Percentiles rank a stretch among this genome's conserved stretches.
phyloP scores from a whole-genome alignment of 1,140 invertebrate species.

The Drosophila teissieri region DNA sequence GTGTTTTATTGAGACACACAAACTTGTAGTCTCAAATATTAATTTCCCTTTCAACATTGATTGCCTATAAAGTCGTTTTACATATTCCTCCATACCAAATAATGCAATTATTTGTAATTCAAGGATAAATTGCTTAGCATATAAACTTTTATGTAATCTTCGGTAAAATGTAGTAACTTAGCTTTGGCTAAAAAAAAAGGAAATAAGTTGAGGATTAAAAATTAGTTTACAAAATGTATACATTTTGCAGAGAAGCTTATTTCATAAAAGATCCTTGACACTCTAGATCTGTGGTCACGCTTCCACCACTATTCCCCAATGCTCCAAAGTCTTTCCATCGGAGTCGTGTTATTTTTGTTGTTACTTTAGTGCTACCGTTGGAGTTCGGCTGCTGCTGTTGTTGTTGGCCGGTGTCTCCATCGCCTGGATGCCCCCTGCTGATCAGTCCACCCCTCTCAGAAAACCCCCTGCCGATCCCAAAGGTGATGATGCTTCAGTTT shows the following conservation, averaged over 20 bases:
- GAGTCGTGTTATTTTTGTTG: slow-evolving; percentile 79
- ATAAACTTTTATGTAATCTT: too few species aligned
- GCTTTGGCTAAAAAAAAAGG: too few species aligned
- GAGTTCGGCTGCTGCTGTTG: slow-evolving; percentile 38
- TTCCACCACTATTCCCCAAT: slow-evolving; percentile 46
- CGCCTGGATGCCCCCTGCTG: slow-evolving; percentile 41
- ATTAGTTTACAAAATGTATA: too few species aligned
- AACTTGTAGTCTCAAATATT: not conserved
- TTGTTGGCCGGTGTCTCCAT: slow-evolving; percentile 40
- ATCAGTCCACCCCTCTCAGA: not conserved
- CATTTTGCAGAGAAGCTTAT: not conserved
- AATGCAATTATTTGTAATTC: not conserved
- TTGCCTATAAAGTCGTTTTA: not conserved
- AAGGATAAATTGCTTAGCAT: not conserved
- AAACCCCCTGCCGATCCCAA: slow-evolving; percentile 37
- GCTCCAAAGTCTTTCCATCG: slow-evolving; percentile 42
- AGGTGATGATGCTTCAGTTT: slow-evolving; percentile 80
- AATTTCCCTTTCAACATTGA: slow-evolving; percentile 3
- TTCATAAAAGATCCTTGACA: not conserved
- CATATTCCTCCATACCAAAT: too few species aligned
- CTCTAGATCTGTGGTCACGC: slow-evolving; percentile 20
- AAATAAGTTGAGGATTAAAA: too few species aligned
- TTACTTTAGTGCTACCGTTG: slow-evolving; percentile 80
- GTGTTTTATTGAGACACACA: slow-evolving; percentile 8
- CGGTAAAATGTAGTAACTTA: too few species aligned